Conservation (phyloP, 2,113 vertebrate species). For the Henicopernis longicauda region DNA sequence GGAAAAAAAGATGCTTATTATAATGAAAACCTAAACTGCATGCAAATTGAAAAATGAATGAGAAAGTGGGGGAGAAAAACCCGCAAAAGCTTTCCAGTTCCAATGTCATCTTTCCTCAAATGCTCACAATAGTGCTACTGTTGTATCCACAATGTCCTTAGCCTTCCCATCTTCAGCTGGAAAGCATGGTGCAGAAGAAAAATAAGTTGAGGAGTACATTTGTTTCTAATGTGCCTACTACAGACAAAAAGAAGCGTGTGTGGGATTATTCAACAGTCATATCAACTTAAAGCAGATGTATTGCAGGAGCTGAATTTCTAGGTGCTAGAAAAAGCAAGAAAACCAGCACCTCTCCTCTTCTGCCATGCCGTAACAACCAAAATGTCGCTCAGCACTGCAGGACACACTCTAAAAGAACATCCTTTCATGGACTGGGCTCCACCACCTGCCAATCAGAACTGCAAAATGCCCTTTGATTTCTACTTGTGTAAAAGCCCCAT, state of each 20-base stretch:
- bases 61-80: not conserved
- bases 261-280: not conserved
- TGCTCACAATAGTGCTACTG: not conserved
- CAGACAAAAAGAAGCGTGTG: fast-evolving
- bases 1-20: not conserved
- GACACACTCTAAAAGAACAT: too few relatives aligned
- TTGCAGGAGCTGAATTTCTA: not conserved
- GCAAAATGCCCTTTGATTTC: not conserved
- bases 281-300: not conserved
- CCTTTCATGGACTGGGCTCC: not conserved
- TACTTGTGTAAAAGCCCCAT: not conserved
- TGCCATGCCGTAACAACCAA: not conserved
- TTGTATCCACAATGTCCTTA: not conserved
- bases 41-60: not conserved
- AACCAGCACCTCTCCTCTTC: not conserved
- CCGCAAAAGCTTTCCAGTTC: not conserved
- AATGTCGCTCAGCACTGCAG: not conserved
- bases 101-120: not conserved
- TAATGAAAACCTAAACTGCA: not conserved
- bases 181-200: not conserved
- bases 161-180: not conserved
- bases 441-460: not conserved
- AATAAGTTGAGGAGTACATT: not conserved
- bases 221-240: not conserved
- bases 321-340: not conserved